Percentiles rank a stretch among this genome's conserved stretches.
phyloP scores from a whole-genome alignment of 2,797 vertebrate genomes.

The Sparus aurata region DNA sequence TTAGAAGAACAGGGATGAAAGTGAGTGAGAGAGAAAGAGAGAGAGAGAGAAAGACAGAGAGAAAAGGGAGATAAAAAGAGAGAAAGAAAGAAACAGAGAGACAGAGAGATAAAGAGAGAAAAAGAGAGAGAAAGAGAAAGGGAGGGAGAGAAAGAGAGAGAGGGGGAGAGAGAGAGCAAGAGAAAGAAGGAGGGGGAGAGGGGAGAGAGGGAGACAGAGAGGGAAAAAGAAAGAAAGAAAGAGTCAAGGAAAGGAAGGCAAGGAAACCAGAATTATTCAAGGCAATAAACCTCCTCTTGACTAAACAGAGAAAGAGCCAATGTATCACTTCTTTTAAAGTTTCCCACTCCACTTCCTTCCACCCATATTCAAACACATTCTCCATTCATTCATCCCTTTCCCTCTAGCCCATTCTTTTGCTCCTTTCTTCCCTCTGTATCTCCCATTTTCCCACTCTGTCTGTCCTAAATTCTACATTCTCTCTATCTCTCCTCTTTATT shows the following conservation, averaged over 20 bases:
- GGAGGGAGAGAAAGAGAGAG: no score
- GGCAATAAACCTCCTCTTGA: conserved; percentile 35
- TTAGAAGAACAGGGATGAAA: neutral
- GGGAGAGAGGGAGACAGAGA: no score
- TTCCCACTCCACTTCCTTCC: conserved; percentile 20
- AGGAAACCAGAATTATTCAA: conserved; percentile 35
- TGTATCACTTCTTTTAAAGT: conserved; percentile 56
- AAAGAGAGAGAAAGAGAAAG: no score
- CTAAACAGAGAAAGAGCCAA: conserved; percentile 45
- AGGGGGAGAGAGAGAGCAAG: no score
- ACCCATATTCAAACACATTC: conserved; percentile 49
- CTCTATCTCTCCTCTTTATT: conserved; percentile 1
- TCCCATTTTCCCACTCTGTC: conserved; percentile 31
- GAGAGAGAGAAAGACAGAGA: neutral
- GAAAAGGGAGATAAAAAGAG: no score
- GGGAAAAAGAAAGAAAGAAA: no score
- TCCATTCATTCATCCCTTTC: conserved; percentile 52
- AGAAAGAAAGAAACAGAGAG: no score
- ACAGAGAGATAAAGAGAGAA: no score
- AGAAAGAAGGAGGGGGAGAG: no score
- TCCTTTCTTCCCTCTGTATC: conserved; percentile 30
- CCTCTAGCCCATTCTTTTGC: conserved; percentile 32
- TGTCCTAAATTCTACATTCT: conserved; percentile 1
- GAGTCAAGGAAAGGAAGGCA: no score
- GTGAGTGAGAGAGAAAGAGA: neutral